Evolutionary conservation across 1,140 invertebrate species (phyloP).

Genomic region (Scaptomyza hsui): DNA sequence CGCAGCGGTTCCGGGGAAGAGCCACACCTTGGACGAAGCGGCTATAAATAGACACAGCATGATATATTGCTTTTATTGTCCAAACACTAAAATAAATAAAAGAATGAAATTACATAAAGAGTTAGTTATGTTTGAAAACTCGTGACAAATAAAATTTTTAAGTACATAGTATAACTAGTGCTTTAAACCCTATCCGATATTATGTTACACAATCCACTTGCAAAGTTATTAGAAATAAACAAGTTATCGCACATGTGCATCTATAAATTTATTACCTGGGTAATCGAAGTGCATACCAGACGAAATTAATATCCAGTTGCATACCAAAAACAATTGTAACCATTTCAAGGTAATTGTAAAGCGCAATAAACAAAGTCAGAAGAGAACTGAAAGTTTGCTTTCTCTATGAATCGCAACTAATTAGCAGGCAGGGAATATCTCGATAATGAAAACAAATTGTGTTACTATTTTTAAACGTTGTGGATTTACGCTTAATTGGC

Average conservation of each 20-base stretch:
- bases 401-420: constrained; percentile 43
- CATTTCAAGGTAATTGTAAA: constrained; percentile 54
- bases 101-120: too few species aligned
- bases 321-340: constrained; percentile 49
- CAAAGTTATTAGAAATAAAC: not conserved
- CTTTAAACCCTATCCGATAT: not conserved
- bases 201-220: constrained; percentile 1
- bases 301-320: constrained; percentile 30
- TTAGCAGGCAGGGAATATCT: constrained; percentile 39
- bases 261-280: not conserved
- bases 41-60: constrained; percentile 68
- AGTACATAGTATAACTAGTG: not conserved
- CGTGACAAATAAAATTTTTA: not conserved
- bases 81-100: constrained; percentile 21
- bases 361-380: constrained; percentile 55
- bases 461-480: constrained; percentile 67
- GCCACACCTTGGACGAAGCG: constrained; percentile 48
- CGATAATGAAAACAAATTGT: constrained; percentile 73
- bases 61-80: constrained; percentile 37
- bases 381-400: constrained; percentile 22
- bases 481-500: constrained; percentile 46
- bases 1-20: constrained; percentile 1
- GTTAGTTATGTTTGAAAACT: too few species aligned
- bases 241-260: constrained; percentile 2
- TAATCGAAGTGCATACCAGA: constrained; percentile 9